Evolutionary conservation across 2,888 invertebrate genomes (phyloP), one percentile per base, ranked within the genome.

Genomic region (Meiosimyza platycephala): DNA sequence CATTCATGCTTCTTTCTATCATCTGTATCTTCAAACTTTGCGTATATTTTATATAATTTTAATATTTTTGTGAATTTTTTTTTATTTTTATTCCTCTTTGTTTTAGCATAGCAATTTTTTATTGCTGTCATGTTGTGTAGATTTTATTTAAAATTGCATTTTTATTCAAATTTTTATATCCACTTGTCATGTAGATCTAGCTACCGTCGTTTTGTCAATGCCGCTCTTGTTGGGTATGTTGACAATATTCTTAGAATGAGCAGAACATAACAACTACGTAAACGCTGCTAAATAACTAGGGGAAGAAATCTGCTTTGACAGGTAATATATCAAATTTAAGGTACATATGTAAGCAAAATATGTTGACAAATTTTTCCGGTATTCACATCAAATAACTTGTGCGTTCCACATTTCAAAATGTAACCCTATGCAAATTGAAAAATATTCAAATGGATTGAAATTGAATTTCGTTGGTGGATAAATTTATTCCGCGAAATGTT

Each of bases 231-330:
- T 60, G 60, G 13, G 40, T 47, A 47, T 47, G 3, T 16, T 15
- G 63, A 62, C 62, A 28, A 16, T 16, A 33, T 33, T 62, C 22
- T 54, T 40, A 28, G 11, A 12, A 62, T 62, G 11, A 28, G 15
- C 16, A 62, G n/a, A 62, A 62, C 13, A 33, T 9, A 12, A 62
- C 40, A 5, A 12, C 28, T 22, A 62, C 62, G 13, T 28, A 16
- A 18, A 28, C 28, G 2, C 28, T 22, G 11, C 11, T 55, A 18
- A 28, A 28, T 28, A 28, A 3, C 22, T 18, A 9, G 40, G 40
- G 40, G 62, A 33, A 82, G 80, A 83, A 82, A 81, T 80, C 76
- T 79, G 77, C 79, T 78, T 79, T 82, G 83, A 83, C 82, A 83
- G 82, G 83, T 82, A 82, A 80, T 82, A 82, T 82, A 80, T 83